Evolutionary conservation across 2,113 vertebrate genomes (phyloP).

Genomic region (Hemiscyllium ocellatum): DNA sequence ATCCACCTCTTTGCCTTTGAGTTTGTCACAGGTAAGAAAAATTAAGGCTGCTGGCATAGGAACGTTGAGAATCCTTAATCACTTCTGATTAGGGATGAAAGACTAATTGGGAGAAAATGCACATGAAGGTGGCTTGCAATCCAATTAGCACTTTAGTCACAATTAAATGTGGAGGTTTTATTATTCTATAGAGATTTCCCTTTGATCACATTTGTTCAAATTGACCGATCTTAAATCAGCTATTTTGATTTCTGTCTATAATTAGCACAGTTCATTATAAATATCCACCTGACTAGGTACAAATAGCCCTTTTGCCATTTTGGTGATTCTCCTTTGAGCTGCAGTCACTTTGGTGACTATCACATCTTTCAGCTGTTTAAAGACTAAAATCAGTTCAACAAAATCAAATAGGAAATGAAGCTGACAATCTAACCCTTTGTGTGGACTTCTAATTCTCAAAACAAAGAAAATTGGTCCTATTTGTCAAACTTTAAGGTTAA

Average conservation of each 20-base stretch:
- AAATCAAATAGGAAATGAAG: constrained; percentile 23
- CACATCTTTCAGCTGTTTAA: constrained; percentile 42
- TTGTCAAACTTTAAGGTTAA: background rate
- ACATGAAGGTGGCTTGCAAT: constrained; percentile 71
- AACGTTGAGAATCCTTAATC: constrained; percentile 62
- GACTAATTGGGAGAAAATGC: constrained; percentile 60
- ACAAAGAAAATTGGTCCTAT: constrained; percentile 8
- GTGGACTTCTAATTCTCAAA: background rate
- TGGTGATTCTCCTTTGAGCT: constrained; percentile 62
- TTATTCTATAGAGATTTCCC: constrained; percentile 62
- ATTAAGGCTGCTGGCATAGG: constrained; percentile 49
- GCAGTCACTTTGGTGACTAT: constrained; percentile 57
- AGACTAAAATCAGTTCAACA: background rate
- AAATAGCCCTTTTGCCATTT: constrained; percentile 66
- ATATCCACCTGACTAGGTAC: constrained; percentile 57
- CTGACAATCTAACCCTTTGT: background rate
- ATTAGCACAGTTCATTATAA: constrained; percentile 67
- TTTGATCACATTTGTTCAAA: constrained; percentile 70
- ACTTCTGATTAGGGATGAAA: constrained; percentile 61
- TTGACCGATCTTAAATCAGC: constrained; percentile 62
- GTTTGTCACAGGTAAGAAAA: constrained; percentile 47
- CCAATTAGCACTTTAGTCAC: constrained; percentile 72
- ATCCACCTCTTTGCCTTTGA: constrained; percentile 10
- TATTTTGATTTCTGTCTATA: constrained; percentile 65
- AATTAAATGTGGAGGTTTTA: constrained; percentile 66